These are phyloP conservation scores for Neogobius melanostomus DNA, from an alignment of 2,113 vertebrate species.

Conservation along the genomic window DNA sequence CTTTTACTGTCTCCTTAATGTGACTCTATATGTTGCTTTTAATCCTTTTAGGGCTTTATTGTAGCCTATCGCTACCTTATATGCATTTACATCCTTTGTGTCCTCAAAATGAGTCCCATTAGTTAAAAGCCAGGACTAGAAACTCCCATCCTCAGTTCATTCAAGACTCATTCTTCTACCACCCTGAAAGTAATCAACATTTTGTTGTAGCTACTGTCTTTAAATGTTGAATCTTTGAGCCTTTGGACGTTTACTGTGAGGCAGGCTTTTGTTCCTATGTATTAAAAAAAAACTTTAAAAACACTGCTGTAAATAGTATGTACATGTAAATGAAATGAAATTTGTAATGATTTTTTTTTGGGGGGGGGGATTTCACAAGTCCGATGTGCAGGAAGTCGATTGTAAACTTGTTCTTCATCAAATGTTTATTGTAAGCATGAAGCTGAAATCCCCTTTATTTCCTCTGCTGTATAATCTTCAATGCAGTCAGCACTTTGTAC, in stretches of 20 bases:
- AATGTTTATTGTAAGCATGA: slow-evolving; percentile 61
- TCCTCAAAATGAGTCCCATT: slow-evolving; percentile 5
- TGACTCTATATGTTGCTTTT: background rate
- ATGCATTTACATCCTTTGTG: slow-evolving; percentile 60
- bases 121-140: background rate
- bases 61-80: slow-evolving; percentile 24
- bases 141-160: background rate
- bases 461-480: slow-evolving; percentile 33
- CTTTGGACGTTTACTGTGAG: slow-evolving; percentile 14
- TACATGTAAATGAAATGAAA: slow-evolving; percentile 53
- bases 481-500: slow-evolving; percentile 22
- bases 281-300: slow-evolving; percentile 16
- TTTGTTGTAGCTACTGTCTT: background rate
- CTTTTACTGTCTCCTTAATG: background rate
- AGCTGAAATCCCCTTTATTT: slow-evolving; percentile 40
- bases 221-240: slow-evolving; percentile 22
- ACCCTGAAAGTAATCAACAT: too few relatives aligned
- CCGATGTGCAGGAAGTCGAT: slow-evolving; percentile 46
- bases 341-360: slow-evolving; percentile 51
- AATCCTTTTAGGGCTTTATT: slow-evolving; percentile 62
- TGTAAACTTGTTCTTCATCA: slow-evolving; percentile 51
- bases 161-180: background rate
- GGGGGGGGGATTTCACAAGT: slow-evolving; percentile 47
- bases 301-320: slow-evolving; percentile 62
- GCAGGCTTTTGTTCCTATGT: slow-evolving; percentile 17